phyloP scores from a whole-genome alignment of 2,113 vertebrate species.

The Dascyllus trimaculatus region DNA sequence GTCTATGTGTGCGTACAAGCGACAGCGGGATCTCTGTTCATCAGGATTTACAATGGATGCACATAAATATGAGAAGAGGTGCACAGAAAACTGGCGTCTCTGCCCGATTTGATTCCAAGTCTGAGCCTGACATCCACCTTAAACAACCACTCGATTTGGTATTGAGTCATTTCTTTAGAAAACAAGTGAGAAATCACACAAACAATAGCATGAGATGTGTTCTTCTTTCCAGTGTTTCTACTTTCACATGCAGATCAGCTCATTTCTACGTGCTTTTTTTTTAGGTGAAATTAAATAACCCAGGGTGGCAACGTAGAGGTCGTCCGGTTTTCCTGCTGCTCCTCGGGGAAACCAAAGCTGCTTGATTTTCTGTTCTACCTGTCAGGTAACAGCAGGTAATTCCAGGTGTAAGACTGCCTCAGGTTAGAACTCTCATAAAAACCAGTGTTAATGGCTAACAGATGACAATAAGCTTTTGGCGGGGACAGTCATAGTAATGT shows the following conservation, averaged over 20 bases:
- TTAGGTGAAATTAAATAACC: slow-evolving; percentile 14
- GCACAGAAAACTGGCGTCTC: slow-evolving; percentile 35
- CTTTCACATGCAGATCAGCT: slow-evolving; percentile 50
- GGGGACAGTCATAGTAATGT: too few relatives aligned
- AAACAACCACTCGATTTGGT: slow-evolving; percentile 23
- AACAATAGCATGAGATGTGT: slow-evolving; percentile 19
- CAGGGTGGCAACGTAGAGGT: slow-evolving; percentile 26
- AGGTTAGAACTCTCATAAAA: not conserved
- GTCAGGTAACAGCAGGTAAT: slow-evolving; percentile 4
- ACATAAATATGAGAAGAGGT: slow-evolving; percentile 46
- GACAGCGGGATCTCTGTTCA: slow-evolving; percentile 53
- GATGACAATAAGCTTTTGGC: too few relatives aligned
- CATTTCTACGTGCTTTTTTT: slow-evolving; percentile 17
- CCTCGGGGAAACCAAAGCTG: not conserved
- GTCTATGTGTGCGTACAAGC: slow-evolving; percentile 39
- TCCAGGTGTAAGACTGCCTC: not conserved
- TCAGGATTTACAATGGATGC: slow-evolving; percentile 54
- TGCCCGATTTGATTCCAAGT: slow-evolving; percentile 53
- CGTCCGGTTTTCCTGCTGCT: not conserved
- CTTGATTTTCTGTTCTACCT: not conserved
- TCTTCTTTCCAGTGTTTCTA: slow-evolving; percentile 18
- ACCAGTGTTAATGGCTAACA: not conserved
- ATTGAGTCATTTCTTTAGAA: slow-evolving; percentile 30
- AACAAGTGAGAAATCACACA: slow-evolving; percentile 33
- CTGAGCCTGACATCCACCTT: slow-evolving; percentile 39